Base-by-base conservation (phyloP, 2,797 vertebrate genomes). In the Propithecus deckenii region DNA sequence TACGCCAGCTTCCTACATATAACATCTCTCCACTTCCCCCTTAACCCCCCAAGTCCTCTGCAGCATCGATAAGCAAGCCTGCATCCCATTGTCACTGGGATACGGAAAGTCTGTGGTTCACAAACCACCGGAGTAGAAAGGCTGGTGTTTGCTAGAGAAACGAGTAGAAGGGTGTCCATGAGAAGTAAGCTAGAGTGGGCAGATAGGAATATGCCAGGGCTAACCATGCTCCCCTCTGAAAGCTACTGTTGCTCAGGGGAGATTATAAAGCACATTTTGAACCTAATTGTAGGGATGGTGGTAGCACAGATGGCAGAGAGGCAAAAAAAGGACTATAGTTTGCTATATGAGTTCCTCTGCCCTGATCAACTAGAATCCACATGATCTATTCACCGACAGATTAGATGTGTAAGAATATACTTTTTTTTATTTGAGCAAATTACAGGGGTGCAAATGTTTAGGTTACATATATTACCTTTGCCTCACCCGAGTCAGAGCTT, bases 171-270 rank as follows among this genome's bases (percentile, higher is more conserved):
- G 14, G 3, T 30, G 13, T 91, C 8, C 28, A 25, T 11, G 38
- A 30, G 1, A 1, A 5, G 9, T 38, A 22, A 4, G 13, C 2
- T 50, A 2, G 8, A 25, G 4, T 32, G 52, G 1, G 2, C 2
- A 72, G 41, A 65, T 7, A 32, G 17, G 2, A 12, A 11, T 48
- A 4, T n/a, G 0, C 13, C 57, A n/a, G 14, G 20, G 13, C 3
- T 71, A 20, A 46, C 9, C 14, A 17, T 2, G 13, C 1, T 84
- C 5, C 2, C 20, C 22, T 83, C 59, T 2, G 38, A 30, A 14
- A 71, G 7, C 1, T 32, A 20, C 22, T 89, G 22, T 35, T 55
- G 23, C 32, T 52, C 6, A 35, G 17, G 3, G 10, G 20, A 57
- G 11, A 69, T 32, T 79, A 46, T 35, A 15, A 63, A 71, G 65